These are phyloP conservation scores for Corythornis vintsioides DNA, from an alignment of 2,113 vertebrate species.

Conservation along the genomic window DNA sequence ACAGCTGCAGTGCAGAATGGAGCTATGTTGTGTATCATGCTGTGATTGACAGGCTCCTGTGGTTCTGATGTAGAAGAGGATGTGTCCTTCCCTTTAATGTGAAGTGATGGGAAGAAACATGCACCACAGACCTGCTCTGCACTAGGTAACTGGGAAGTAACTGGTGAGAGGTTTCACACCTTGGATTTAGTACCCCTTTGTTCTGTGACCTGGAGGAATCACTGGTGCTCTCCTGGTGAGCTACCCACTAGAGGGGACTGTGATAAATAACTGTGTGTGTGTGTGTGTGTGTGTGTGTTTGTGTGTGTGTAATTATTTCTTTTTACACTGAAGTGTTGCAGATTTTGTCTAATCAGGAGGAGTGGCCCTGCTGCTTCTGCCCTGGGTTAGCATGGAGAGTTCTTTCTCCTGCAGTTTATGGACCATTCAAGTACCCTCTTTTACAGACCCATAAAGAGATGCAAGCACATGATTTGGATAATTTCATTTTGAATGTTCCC, in stretches of 20 bases:
- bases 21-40: not conserved
- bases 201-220: not conserved
- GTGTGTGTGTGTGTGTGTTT: too few species aligned
- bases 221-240: not conserved
- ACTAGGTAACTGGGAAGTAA: not conserved
- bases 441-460: not conserved
- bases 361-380: not conserved
- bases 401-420: not conserved
- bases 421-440: not conserved
- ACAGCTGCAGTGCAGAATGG: not conserved
- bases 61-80: not conserved
- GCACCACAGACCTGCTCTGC: not conserved
- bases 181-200: not conserved
- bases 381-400: not conserved
- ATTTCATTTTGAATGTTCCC: not conserved
- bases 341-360: not conserved
- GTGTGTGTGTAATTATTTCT: too few species aligned
- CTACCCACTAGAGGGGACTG: not conserved
- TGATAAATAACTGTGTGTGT: too few species aligned
- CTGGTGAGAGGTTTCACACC: not conserved
- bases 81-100: not conserved
- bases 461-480: not conserved
- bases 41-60: not conserved
- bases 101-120: accelerated
- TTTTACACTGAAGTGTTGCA: not conserved